Evolutionary conservation across 2,797 vertebrate genomes (phyloP), one percentile per base, ranked within the genome.

Genomic region (Furcifer pardalis): DNA sequence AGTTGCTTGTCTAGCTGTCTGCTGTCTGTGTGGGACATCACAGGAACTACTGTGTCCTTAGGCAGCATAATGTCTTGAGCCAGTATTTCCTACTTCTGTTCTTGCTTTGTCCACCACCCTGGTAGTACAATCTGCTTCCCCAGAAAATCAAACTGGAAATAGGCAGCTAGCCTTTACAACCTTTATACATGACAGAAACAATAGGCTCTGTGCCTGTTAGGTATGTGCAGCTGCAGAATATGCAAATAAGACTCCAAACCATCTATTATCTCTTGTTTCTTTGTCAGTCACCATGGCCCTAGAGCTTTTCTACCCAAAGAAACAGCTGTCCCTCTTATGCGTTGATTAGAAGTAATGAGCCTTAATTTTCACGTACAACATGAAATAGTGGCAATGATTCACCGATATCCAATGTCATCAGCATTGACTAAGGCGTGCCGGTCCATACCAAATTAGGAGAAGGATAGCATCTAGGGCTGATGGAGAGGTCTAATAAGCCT

Each of bases 361-460:
- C n/a, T 59, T 21, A 75, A 13, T 71, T 40, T 76, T 6, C 10
- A 10, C 12, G 7, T 0, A 1, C 80, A 84, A 35, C 0, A 0
- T 12, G 13, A 77, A 62, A 12, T 17, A 10, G 5, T 71, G 81
- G 59, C 46, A 87, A 78, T 27, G 60, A 84, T 69, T 17, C 59
- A 3, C 0, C 6, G 82, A 27, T 25, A 60, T 59, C 66, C 35
- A 59, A 30, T 6, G 35, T 78, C 68, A 60, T 32, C 66, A 40
- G 44, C 21, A 5, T 84, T 60, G 44, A 13, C 75, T 60, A 7
- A 21, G 74, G 15, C 27, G 46, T 77, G 52, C 25, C 25, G 77
- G 40, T 17, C 73, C 52, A 56, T 17, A 3, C 10, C 52, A 81
- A 6, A 0, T 25, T 69, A 0, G 4, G 56, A 23, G 13, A 77